phyloP scores from a whole-genome alignment of 1,140 invertebrate genomes.

The Hyphantria cunea region DNA sequence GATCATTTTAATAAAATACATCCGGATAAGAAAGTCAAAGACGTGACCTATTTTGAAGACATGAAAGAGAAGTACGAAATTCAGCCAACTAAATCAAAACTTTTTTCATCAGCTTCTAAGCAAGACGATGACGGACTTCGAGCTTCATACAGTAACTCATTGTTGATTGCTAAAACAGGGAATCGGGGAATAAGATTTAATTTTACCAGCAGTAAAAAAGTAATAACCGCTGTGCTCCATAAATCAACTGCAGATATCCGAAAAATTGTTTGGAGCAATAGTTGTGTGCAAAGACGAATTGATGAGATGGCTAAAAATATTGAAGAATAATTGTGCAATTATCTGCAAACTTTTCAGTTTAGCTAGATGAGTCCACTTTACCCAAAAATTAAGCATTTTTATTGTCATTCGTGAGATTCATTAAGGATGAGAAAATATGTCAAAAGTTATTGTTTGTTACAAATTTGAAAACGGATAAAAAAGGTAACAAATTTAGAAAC shows the following conservation, averaged over 20 bases:
- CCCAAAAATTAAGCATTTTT: slow-evolving; percentile 4
- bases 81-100: slow-evolving; percentile 13
- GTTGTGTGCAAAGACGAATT: slow-evolving; percentile 58
- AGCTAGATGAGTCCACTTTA: slow-evolving; percentile 42
- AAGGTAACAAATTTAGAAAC: slow-evolving; percentile 11
- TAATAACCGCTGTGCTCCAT: slow-evolving; percentile 42
- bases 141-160: slow-evolving; percentile 27
- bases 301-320: slow-evolving; percentile 48
- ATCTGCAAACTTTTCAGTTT: slow-evolving; percentile 42
- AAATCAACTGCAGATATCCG: slow-evolving; percentile 50
- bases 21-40: slow-evolving; percentile 1
- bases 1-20: too few relatives aligned
- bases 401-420: slow-evolving; percentile 5
- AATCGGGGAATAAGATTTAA: slow-evolving; percentile 53
- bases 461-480: slow-evolving; percentile 12
- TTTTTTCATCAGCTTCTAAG: slow-evolving; percentile 15
- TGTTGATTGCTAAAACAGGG: slow-evolving; percentile 34
- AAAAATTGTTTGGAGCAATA: slow-evolving; percentile 49
- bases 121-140: slow-evolving; percentile 30
- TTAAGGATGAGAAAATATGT: slow-evolving; percentile 16
- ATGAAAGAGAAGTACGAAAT: slow-evolving; percentile 1
- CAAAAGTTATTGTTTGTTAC: slow-evolving; percentile 17
- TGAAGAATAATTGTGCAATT: slow-evolving; percentile 28
- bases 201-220: slow-evolving; percentile 53
- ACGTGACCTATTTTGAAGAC: neutral